These are phyloP conservation scores for Hiodon alosoides DNA, from an alignment of 2,113 vertebrate genomes.

Conservation along the genomic window DNA sequence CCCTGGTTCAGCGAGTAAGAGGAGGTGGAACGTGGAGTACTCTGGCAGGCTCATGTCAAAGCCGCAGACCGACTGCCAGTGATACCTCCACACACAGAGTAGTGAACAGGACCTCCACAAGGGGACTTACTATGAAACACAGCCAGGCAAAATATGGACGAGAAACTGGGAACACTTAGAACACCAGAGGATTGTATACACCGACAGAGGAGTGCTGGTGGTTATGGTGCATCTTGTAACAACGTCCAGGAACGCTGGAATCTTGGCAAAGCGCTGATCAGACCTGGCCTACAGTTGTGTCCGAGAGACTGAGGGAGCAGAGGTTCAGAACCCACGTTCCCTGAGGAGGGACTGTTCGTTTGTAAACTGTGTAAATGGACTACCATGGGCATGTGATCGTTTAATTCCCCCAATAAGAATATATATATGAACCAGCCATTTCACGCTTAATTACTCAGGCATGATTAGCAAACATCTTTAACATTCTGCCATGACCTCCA, in stretches of 20 bases:
- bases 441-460: slow-evolving; percentile 33
- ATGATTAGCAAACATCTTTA: slow-evolving; percentile 15
- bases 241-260: neutral
- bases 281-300: neutral
- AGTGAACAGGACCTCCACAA: slow-evolving; percentile 32
- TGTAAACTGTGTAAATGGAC: slow-evolving; percentile 5
- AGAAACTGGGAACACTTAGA: slow-evolving; percentile 12
- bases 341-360: neutral
- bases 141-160: slow-evolving; percentile 47
- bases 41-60: slow-evolving; percentile 12
- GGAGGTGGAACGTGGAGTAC: slow-evolving; percentile 17
- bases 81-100: neutral
- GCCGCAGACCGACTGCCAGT: slow-evolving; percentile 27
- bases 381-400: slow-evolving; percentile 13
- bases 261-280: no score
- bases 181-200: no score
- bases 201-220: neutral
- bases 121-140: slow-evolving; percentile 46
- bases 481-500: neutral
- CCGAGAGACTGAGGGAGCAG: neutral
- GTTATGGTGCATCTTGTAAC: neutral
- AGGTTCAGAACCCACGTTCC: neutral
- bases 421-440: slow-evolving; percentile 26
- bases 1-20: neutral
- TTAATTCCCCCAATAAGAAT: slow-evolving; percentile 16